phyloP scores from a whole-genome alignment of 2,113 vertebrate species.

The Crotalus viridis region DNA sequence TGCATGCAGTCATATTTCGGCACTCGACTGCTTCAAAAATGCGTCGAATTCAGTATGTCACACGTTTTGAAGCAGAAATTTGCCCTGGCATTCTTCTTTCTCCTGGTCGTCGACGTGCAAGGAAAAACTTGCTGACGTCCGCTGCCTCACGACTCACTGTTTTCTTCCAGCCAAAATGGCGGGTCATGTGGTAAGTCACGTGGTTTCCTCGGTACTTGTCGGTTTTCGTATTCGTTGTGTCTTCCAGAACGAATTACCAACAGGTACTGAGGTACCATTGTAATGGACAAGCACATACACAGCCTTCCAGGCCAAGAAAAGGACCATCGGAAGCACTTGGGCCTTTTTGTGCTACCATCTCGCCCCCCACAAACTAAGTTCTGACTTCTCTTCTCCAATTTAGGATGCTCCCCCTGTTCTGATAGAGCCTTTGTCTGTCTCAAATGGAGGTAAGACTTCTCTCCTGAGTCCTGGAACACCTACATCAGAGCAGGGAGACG shows the following conservation, averaged over 20 bases:
- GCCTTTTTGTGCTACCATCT: background rate
- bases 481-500: constrained; percentile 74
- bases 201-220: background rate
- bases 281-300: background rate
- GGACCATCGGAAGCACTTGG: background rate
- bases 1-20: too few species aligned
- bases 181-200: too few species aligned
- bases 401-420: constrained; percentile 90
- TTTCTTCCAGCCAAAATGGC: too few species aligned
- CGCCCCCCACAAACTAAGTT: background rate
- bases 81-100: too few species aligned
- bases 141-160: too few species aligned
- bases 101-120: too few species aligned
- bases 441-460: constrained; percentile 77
- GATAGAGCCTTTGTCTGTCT: constrained; percentile 87
- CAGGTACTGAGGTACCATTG: background rate
- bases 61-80: too few species aligned
- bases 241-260: background rate
- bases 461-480: constrained; percentile 65
- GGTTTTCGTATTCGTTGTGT: background rate
- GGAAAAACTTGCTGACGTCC: too few species aligned
- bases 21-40: too few species aligned
- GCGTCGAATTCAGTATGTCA: too few species aligned
- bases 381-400: constrained; percentile 13
- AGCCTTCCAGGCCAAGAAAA: background rate